Evolutionary conservation across 2,113 vertebrate genomes (phyloP), one percentile per base, ranked within the genome.

Genomic region (Promerops cafer): DNA sequence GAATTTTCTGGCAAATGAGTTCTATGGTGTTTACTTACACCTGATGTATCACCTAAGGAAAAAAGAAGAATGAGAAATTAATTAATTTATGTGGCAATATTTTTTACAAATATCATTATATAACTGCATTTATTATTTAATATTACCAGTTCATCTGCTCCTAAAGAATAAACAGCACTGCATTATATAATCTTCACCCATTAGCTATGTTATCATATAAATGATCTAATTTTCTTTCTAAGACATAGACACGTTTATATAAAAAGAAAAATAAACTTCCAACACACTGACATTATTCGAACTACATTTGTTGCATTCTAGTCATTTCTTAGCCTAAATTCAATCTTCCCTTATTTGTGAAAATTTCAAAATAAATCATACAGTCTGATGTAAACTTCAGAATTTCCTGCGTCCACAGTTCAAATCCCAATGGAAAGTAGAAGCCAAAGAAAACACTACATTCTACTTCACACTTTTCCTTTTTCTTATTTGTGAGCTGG

Each of bases 1-100:
- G 96, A 97, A 96, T 98, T 98, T 96, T 98, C 97, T 87, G 97
- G 95, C 52, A 98, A 97, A 76, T 30, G 79, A 83, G 95, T 89
- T 93, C 96, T 98, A 11, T 91, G 94, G 78, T 7, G 76, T 81
- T 96, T 97, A 95, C 65, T 90, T 69, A 65, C 66, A 97, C 22
- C 61, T 75, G 96, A 95, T 71, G 60, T 24, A 93, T 96, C 89
- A 96, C 80, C 98, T 98, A 96, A 44, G 52, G 88, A 96, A 37
- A 96, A 96, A 96, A 81, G 59, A 2, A 93, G 49, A 49, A 45
- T 31, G 59, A 61, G 53, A 91, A 89, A 54, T 35, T 0, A 83
- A 40, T 70, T 83, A 1, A 89, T 42, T 35, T 53, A 53, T 61
- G 59, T 10, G 50, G 72, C 30, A 77, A 16, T 63, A 65, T 84